Evolutionary conservation across 2,113 vertebrate species (phyloP).

Genomic region (Platichthys flesus): DNA sequence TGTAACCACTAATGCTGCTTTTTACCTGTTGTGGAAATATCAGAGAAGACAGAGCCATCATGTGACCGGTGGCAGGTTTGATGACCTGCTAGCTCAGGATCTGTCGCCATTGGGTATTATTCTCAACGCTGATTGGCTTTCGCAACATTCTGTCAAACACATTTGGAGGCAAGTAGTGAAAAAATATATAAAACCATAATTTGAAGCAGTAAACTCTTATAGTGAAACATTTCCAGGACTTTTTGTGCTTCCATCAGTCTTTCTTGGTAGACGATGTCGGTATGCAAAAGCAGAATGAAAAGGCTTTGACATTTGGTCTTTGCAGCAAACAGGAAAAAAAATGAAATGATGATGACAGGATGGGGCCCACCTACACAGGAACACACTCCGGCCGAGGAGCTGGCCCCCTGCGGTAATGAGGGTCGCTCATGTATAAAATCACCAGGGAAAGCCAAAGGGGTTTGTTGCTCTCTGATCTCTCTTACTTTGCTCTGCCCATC

Average conservation of each 20-base stretch:
- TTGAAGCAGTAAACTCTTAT: neutral
- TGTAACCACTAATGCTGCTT: too few species aligned
- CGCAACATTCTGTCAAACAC: too few species aligned
- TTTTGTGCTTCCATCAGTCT: neutral
- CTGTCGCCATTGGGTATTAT: too few species aligned
- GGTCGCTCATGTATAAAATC: neutral
- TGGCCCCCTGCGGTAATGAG: neutral
- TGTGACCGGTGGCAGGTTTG: too few species aligned
- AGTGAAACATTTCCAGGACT: neutral
- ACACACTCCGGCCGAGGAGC: neutral
- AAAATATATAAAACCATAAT: neutral
- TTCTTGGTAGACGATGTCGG: neutral
- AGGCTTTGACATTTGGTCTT: neutral
- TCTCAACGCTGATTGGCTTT: too few species aligned
- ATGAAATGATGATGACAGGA: neutral
- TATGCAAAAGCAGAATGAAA: neutral
- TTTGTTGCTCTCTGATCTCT: neutral
- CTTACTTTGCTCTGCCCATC: neutral
- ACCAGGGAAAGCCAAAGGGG: neutral
- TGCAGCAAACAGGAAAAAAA: neutral
- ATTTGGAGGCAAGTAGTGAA: too few species aligned
- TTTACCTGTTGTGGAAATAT: too few species aligned
- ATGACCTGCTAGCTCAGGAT: too few species aligned
- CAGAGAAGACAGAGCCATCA: too few species aligned
- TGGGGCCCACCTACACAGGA: slow-evolving; percentile 3